Evolutionary conservation across 2,888 invertebrate species (phyloP), one percentile per base, ranked within the genome.

Genomic region (Drosophila mulleri): DNA sequence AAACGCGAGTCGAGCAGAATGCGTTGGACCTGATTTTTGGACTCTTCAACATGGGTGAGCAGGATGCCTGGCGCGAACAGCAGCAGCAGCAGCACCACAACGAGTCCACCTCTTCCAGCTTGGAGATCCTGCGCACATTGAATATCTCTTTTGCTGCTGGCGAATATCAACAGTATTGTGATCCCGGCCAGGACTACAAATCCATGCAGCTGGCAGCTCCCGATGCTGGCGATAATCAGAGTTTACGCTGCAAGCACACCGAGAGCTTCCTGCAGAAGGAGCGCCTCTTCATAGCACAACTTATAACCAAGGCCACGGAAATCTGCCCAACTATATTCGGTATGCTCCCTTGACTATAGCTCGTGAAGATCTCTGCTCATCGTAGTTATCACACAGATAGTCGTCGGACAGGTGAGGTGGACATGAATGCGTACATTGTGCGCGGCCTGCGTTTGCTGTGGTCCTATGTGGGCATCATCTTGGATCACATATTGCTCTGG

Each of bases 401-500:
- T 50, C 79, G 76, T n/a, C 88, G 83, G 48, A 35, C 69, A 6
- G 72, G 67, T 1, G 80, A 80, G 9, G 79, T 82, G 35, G 90
- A 92, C 57, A 78, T 91, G 62, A 83, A 91, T 59, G 77, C 78
- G 3, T 92, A 90, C 62, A 82, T 93, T 29, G 88, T 89, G 65
- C 91, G 91, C 1, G 92, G 92, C 2, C 80, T 91, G 67, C 89
- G 91, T n/a, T 63, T 91, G 62, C 93, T 97, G 35, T 97, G 97
- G 97, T 96, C 96, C 0, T 96, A 96, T 88, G 96, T 97, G 2
- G 97, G 97, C 2, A 95, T 95, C 69, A 96, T 95, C 85, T 93
- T 97, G 57, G 97, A 97, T 89, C 97, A 97, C 87, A 95, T 97
- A 23, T 94, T 97, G 26, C 93, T 97, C 0, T 97, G 97, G 97